phyloP scores from a whole-genome alignment of 1,140 invertebrate species.

The Drosophila athabasca region DNA sequence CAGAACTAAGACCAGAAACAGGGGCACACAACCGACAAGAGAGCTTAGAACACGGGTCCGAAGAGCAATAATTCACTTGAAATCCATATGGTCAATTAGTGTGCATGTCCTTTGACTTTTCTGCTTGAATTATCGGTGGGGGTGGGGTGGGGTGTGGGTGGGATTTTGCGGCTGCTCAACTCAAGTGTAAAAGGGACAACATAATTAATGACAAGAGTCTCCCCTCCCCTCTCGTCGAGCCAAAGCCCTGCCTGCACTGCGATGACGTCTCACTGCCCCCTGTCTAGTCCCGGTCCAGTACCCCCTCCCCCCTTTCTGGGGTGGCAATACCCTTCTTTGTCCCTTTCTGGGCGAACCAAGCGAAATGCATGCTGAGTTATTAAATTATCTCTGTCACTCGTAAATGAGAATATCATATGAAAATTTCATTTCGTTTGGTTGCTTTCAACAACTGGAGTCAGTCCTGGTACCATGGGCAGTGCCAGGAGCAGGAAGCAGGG shows the following conservation, averaged over 20 bases:
- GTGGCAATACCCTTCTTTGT: slow-evolving; percentile 12
- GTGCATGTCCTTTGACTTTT: slow-evolving; percentile 73
- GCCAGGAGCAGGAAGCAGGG: too few species aligned
- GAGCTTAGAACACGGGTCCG: slow-evolving; percentile 1
- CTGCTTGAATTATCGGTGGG: slow-evolving; percentile 61
- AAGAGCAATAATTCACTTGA: slow-evolving; percentile 59
- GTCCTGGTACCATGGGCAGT: not conserved
- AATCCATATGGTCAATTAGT: slow-evolving; percentile 81
- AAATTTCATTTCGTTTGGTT: slow-evolving; percentile 80
- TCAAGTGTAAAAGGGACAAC: slow-evolving; percentile 76
- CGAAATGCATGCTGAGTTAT: slow-evolving; percentile 73
- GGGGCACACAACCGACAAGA: slow-evolving; percentile 1
- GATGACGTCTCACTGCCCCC: slow-evolving; percentile 1
- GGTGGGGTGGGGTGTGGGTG: not conserved
- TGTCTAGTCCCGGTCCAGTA: too few species aligned
- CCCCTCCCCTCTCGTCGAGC: slow-evolving; percentile 16
- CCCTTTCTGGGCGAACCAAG: slow-evolving; percentile 16
- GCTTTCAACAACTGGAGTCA: slow-evolving; percentile 44
- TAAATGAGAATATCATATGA: slow-evolving; percentile 81
- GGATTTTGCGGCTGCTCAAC: slow-evolving; percentile 13
- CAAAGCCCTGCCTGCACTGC: slow-evolving; percentile 10
- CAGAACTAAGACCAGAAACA: not conserved
- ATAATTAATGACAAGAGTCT: slow-evolving; percentile 70
- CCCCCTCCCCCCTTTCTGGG: not conserved
- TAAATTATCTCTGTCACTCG: slow-evolving; percentile 77